These are phyloP conservation scores for Suncus etruscus DNA, from an alignment of 2,113 vertebrate genomes.

Conservation along the genomic window DNA sequence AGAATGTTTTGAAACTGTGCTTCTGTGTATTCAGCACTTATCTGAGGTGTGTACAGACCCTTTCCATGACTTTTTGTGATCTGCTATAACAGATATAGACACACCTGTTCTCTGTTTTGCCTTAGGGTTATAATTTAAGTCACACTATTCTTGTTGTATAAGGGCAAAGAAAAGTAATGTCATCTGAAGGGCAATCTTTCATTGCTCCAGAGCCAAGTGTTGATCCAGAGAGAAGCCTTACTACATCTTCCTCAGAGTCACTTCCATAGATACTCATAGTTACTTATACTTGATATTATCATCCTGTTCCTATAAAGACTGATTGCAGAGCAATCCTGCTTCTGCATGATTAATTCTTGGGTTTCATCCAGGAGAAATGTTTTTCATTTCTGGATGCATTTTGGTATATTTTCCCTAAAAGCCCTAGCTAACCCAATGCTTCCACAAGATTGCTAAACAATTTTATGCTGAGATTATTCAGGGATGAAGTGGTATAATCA, in stretches of 20 bases:
- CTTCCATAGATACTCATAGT: too few relatives aligned
- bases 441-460: background rate
- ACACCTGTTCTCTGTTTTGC: background rate
- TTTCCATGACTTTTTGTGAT: background rate
- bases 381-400: background rate
- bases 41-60: background rate
- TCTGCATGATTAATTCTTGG: background rate
- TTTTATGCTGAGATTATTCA: background rate
- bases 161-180: too few relatives aligned
- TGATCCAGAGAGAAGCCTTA: too few relatives aligned
- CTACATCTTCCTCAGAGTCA: too few relatives aligned
- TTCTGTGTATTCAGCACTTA: background rate
- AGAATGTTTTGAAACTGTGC: background rate
- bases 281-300: background rate
- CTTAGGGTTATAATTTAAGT: background rate
- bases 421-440: too few relatives aligned
- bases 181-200: background rate
- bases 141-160: background rate
- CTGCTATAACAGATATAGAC: background rate
- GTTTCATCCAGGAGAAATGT: background rate
- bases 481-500: too few relatives aligned
- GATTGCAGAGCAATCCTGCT: background rate
- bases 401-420: background rate
- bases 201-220: background rate
- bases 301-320: background rate